Base-by-base conservation (phyloP, 2,113 vertebrate genomes). In the Furnarius figulus region DNA sequence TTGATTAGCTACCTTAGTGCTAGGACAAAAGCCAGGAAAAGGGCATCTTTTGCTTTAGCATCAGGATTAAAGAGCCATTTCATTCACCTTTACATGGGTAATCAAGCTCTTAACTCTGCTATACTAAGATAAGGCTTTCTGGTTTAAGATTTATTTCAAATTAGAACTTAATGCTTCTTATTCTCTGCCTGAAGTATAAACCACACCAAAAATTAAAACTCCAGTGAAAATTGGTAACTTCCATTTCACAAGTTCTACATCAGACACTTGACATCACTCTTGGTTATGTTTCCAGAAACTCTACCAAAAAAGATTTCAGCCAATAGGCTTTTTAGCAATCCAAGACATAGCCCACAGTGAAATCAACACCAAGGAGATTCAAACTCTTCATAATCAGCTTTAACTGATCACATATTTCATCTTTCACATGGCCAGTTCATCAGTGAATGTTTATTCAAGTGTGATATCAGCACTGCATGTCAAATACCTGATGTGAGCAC, bases 101-200 rank as follows among this genome's bases (percentile, higher is more conserved):
- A 65, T 61, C 21, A 39, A 74, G 42, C 10, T 12, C 40, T 90
- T 91, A 92, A 90, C 33, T n/a, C 90, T 39, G 33, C 40, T 83
- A 74, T 33, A 81, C 71, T 88, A 88, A 92, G 95, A 91, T 63
- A 97, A 90, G 68, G 35, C 37, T 56, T 91, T 77, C 42, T 91
- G 30, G 59, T 95, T 93, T 63, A 59, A 74, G n/a, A 30, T 44
- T 61, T 44, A 24, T 61, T 89, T 80, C 5, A 1, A 66, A 78
- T 80, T 85, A 90, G 67, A 95, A 63, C 49, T 82, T 90, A 91
- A 49, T 24, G 18, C 4, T 61, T 76, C 9, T 8, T 44, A 14
- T 23, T 73, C 17, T 68, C 52, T 80, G 23, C 8, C 31, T 73
- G 42, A 78, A 91, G 68, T 79, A 90, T 65, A 97, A 94, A 7